Conservation (phyloP, 2,888 invertebrate genomes). For the Hyposoter dolosus region DNA sequence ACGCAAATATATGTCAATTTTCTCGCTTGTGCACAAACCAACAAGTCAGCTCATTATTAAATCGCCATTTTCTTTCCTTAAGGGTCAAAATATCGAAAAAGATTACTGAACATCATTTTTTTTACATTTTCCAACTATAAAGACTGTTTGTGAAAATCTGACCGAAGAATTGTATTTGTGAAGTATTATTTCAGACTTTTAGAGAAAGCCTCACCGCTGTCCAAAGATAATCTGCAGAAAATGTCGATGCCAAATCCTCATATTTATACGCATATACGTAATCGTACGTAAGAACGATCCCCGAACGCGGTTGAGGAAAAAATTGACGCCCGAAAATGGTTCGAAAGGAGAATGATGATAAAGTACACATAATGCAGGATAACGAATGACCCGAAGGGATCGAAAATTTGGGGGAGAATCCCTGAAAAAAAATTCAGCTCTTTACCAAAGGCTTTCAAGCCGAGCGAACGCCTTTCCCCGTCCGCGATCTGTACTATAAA, state of each 20-base stretch:
- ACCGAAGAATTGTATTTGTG: not conserved
- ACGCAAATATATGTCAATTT: not conserved
- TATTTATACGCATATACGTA: not conserved
- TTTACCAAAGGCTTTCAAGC: slow-evolving; percentile 10
- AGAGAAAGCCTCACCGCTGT: not conserved
- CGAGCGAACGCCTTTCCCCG: slow-evolving; percentile 2
- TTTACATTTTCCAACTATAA: not conserved
- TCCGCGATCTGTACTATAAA: slow-evolving; percentile 22
- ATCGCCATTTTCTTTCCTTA: not conserved
- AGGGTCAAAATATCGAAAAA: not conserved
- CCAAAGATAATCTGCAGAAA: not conserved
- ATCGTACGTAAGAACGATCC: not conserved
- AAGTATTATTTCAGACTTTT: not conserved
- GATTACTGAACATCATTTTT: not conserved
- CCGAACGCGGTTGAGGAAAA: not conserved
- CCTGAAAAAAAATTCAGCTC: slow-evolving; percentile 32
- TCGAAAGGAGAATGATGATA: slow-evolving; percentile 54
- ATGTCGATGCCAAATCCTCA: not conserved
- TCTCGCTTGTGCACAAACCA: not conserved
- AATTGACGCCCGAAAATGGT: slow-evolving; percentile 24
- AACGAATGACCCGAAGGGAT: slow-evolving; percentile 47
- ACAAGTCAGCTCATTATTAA: not conserved
- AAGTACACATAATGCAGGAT: slow-evolving; percentile 45
- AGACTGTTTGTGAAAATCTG: not conserved
- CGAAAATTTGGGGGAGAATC: slow-evolving; percentile 23